Percentiles rank a stretch among this genome's conserved stretches.
These are phyloP conservation scores for Nezara viridula DNA, from an alignment of 2,888 invertebrate genomes.

Conservation along the genomic window DNA sequence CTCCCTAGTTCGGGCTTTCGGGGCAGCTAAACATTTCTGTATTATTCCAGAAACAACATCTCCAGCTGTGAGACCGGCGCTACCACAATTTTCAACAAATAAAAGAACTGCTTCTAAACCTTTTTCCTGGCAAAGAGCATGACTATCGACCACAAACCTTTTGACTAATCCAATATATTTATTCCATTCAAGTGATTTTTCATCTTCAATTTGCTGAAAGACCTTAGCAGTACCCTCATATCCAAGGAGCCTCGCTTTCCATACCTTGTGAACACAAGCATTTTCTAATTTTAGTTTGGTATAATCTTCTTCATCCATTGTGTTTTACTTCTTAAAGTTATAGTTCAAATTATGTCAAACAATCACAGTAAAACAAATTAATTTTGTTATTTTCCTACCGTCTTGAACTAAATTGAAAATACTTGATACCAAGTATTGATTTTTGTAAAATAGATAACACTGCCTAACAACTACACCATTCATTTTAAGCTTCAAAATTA, in stretches of 20 bases:
- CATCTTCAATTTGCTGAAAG: conserved; percentile 89
- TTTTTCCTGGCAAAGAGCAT: conserved; percentile 96
- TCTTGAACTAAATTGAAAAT: neutral
- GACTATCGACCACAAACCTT: conserved; percentile 94
- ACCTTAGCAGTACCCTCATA: conserved; percentile 93
- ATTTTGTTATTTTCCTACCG: neutral
- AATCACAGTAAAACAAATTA: neutral
- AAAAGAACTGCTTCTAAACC: conserved; percentile 92
- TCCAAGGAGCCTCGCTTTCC: conserved; percentile 95
- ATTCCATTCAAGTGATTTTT: conserved; percentile 93
- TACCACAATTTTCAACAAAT: conserved; percentile 90
- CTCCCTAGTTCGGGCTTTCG: conserved; percentile 92
- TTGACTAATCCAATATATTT: conserved; percentile 92
- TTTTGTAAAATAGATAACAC: conserved; percentile 67
- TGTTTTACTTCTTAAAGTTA: conserved; percentile 64
- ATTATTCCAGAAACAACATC: conserved; percentile 93
- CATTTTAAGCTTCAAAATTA: neutral
- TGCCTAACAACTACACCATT: neutral
- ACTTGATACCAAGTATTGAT: neutral
- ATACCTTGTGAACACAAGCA: conserved; percentile 90
- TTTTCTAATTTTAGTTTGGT: conserved; percentile 91
- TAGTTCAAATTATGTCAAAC: neutral
- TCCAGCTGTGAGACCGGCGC: conserved; percentile 87
- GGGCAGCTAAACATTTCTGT: conserved; percentile 92
- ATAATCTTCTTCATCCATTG: conserved; percentile 89